Evolutionary conservation across 2,113 vertebrate species (phyloP).

Genomic region (Hippotragus niger): DNA sequence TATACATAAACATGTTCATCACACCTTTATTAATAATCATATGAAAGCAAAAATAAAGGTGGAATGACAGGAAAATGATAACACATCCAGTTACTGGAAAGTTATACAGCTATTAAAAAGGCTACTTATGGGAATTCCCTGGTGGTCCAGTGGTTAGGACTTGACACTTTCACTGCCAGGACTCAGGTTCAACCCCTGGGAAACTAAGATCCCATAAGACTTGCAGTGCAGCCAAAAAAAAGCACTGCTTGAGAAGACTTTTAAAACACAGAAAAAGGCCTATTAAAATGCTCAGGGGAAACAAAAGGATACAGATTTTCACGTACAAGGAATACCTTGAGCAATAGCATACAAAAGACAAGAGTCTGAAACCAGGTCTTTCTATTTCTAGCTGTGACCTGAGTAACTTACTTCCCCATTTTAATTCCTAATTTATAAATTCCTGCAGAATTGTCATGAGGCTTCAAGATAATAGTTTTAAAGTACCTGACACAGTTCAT

Average conservation of each 20-base stretch:
- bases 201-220: not conserved
- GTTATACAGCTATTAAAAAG: slow-evolving; percentile 22
- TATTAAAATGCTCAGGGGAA: slow-evolving; percentile 25
- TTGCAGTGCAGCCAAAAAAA: not conserved
- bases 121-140: not conserved
- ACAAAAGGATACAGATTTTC: not conserved
- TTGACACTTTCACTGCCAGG: not conserved
- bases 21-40: not conserved
- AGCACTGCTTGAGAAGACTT: not conserved
- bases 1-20: not conserved
- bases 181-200: not conserved
- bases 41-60: slow-evolving; percentile 38
- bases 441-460: not conserved
- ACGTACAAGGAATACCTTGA: not conserved
- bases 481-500: not conserved
- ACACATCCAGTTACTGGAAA: not conserved
- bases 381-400: not conserved
- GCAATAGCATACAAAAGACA: not conserved
- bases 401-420: not conserved
- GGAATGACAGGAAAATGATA: not conserved
- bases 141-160: not conserved
- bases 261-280: not conserved
- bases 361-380: slow-evolving; percentile 14
- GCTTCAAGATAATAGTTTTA: slow-evolving; percentile 19
- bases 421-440: slow-evolving; percentile 36